These are phyloP conservation scores for Lasius fuliginosus DNA, from an alignment of 2,888 invertebrate species.

Conservation along the genomic window DNA sequence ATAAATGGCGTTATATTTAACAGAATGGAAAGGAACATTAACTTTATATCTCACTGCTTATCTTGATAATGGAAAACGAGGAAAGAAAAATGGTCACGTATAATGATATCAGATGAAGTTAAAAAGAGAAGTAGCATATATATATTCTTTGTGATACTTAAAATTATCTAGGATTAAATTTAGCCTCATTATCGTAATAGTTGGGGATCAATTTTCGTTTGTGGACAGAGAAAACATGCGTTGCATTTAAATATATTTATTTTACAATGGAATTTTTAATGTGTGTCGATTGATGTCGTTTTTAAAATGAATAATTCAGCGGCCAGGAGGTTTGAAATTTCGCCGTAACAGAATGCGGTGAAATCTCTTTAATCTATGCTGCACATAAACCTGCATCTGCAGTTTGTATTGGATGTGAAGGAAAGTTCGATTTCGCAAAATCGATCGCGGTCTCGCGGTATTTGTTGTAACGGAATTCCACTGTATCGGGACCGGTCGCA, in stretches of 20 bases:
- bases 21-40: not conserved
- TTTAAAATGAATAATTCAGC: not conserved
- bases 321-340: not conserved
- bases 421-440: constrained; percentile 3
- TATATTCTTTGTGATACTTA: constrained; percentile 7
- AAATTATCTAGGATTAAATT: not conserved
- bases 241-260: not conserved
- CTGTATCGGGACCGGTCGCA: not conserved
- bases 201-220: not conserved
- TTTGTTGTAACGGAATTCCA: not conserved
- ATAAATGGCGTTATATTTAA: not conserved
- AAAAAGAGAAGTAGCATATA: not conserved
- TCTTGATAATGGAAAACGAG: not conserved
- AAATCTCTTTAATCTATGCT: not conserved
- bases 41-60: not conserved
- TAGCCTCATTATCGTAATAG: not conserved
- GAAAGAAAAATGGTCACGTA: not conserved
- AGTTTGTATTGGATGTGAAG: not conserved
- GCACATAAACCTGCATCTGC: not conserved
- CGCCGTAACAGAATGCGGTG: not conserved
- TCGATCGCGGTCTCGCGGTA: not conserved
- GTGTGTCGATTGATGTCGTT: not conserved
- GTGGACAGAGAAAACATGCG: not conserved
- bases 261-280: not conserved
- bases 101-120: not conserved